Evolutionary conservation across 1,140 invertebrate genomes (phyloP).

Genomic region (Antheraea mylitta): DNA sequence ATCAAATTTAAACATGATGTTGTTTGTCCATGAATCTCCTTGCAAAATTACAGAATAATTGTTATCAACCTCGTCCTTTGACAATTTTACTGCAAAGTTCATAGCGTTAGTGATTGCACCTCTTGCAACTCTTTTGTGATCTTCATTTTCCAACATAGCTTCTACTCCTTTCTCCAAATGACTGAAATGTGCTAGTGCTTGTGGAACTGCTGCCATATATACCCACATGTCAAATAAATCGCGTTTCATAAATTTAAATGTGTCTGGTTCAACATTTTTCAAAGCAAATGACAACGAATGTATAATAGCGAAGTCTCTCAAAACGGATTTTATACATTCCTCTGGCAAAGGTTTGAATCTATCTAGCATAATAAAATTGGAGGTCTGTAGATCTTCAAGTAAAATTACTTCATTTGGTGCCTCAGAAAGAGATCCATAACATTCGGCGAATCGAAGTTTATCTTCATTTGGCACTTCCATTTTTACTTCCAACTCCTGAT

Average conservation of each 20-base stretch:
- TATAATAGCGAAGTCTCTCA: conserved; percentile 25
- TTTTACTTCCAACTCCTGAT: conserved; percentile 47
- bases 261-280: conserved; percentile 43
- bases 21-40: conserved; percentile 33
- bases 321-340: conserved; percentile 24
- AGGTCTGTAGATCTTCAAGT: conserved; percentile 31
- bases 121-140: conserved; percentile 17
- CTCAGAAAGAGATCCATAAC: conserved; percentile 46
- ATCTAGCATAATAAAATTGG: conserved; percentile 27
- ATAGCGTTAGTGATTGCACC: background rate
- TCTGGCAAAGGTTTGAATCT: conserved; percentile 25
- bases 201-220: background rate
- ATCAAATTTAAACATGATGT: conserved; percentile 31
- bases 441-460: conserved; percentile 55
- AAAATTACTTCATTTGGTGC: conserved; percentile 28
- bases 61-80: background rate
- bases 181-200: background rate
- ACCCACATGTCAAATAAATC: conserved; percentile 21
- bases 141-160: conserved; percentile 18
- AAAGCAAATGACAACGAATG: conserved; percentile 32
- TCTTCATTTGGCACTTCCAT: conserved; percentile 33
- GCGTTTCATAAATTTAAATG: conserved; percentile 29
- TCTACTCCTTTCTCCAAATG: conserved; percentile 10
- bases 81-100: background rate
- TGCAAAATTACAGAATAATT: conserved; percentile 22